These are phyloP conservation scores for Polydrusus tereticollis DNA, from an alignment of 2,888 invertebrate genomes.

Conservation along the genomic window DNA sequence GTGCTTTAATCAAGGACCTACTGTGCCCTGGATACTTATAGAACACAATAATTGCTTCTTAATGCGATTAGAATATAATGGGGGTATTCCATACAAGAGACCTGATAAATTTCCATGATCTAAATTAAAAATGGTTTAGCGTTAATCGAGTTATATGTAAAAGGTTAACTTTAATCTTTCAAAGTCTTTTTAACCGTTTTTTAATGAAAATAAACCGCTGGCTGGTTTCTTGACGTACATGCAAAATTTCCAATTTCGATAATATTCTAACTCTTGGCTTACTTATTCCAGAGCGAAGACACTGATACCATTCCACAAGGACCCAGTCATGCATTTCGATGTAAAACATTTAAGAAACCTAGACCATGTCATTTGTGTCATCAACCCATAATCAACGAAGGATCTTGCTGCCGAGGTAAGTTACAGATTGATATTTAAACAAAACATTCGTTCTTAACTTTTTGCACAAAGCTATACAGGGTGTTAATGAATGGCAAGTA, in stretches of 20 bases:
- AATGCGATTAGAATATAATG: neutral
- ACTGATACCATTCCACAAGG: conserved; percentile 70
- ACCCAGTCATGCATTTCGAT: conserved; percentile 81
- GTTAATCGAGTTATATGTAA: neutral
- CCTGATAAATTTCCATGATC: neutral
- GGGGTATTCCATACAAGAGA: neutral
- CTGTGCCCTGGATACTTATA: no score
- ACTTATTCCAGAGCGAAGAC: conserved; percentile 75
- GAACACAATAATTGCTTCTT: neutral
- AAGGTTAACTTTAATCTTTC: no score
- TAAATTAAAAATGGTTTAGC: neutral
- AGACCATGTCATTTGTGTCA: conserved; percentile 85
- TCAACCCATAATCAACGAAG: conserved; percentile 80
- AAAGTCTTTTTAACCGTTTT: no score
- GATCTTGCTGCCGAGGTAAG: conserved; percentile 83
- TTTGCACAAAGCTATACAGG: no score
- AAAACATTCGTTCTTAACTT: no score
- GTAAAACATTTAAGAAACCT: conserved; percentile 81
- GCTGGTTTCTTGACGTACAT: neutral
- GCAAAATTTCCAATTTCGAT: neutral
- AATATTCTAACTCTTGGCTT: conserved; percentile 2
- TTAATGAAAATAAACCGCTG: no score
- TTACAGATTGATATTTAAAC: no score
- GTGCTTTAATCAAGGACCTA: conserved; percentile 8
- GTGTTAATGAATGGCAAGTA: no score